A percentile compares a stretch with the other conserved stretches of the same genome.
phyloP scores from a whole-genome alignment of 1,140 invertebrate genomes.

The Leptopilina clavipes region DNA sequence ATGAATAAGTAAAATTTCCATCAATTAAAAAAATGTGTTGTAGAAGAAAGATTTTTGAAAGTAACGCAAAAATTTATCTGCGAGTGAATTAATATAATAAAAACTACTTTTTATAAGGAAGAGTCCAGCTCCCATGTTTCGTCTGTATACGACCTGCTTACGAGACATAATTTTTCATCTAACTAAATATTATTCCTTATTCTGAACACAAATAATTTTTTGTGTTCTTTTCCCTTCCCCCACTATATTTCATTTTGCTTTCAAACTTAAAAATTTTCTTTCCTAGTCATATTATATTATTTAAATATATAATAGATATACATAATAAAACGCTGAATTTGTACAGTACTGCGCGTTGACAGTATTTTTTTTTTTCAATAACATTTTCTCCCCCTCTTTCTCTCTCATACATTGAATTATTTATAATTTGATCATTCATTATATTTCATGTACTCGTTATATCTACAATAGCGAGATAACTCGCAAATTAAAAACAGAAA shows the following conservation, averaged over 20 bases:
- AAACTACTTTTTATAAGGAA: not conserved
- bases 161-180: conserved; percentile 1
- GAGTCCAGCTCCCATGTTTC: conserved; percentile 23
- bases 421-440: not conserved
- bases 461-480: conserved; percentile 5
- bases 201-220: not conserved
- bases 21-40: no score
- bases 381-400: not conserved
- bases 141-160: conserved; percentile 21
- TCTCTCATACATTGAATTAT: not conserved
- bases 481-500: not conserved
- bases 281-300: no score
- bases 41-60: not conserved
- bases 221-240: not conserved
- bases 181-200: not conserved
- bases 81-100: not conserved
- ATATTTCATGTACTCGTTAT: conserved; percentile 7
- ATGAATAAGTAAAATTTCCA: no score
- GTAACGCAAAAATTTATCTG: not conserved
- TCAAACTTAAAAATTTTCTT: not conserved
- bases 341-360: not conserved
- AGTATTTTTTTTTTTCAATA: not conserved
- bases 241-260: not conserved
- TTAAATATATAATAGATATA: not conserved
- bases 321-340: conserved; percentile 4